Conservation (phyloP, 2,113 vertebrate genomes). For the Elachura formosa region DNA sequence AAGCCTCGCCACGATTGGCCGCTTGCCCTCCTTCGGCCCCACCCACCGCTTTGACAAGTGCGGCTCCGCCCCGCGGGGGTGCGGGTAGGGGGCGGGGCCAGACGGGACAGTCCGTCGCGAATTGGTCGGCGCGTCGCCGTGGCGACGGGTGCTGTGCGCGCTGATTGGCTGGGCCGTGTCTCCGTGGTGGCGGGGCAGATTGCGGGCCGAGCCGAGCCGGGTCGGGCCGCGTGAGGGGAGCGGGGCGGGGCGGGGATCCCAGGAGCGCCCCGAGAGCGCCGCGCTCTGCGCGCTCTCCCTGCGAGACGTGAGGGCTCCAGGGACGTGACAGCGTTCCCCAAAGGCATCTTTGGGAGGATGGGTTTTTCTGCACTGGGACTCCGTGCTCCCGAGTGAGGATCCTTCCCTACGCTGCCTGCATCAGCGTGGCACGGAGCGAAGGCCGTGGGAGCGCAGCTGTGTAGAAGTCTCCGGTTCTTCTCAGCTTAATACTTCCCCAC, state of each 20-base stretch:
- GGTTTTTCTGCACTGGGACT: background rate
- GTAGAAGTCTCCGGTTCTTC: background rate
- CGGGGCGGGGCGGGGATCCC: too few species aligned
- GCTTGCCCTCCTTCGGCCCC: accelerated
- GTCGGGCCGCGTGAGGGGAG: constrained; percentile 7
- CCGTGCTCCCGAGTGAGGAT: accelerated
- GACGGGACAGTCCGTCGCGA: background rate
- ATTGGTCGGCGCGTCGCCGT: constrained; percentile 24
- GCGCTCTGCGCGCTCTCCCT: too few species aligned
- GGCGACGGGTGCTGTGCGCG: background rate
- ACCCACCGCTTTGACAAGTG: background rate
- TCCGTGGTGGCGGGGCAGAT: constrained; percentile 56
- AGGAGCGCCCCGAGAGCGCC: too few species aligned
- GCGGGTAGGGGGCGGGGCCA: accelerated
- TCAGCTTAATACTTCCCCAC: background rate
- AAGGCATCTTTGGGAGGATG: background rate
- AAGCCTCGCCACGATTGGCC: constrained; percentile 26
- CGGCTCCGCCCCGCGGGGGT: background rate
- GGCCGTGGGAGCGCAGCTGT: background rate
- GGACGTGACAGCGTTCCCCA: background rate
- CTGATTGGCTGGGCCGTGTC: constrained; percentile 46
- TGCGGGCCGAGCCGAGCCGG: background rate
- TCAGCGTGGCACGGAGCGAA: background rate
- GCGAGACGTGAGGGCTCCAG: background rate
- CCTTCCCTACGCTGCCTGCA: accelerated